phyloP scores from a whole-genome alignment of 2,888 invertebrate species.

The Steromphala cineraria region DNA sequence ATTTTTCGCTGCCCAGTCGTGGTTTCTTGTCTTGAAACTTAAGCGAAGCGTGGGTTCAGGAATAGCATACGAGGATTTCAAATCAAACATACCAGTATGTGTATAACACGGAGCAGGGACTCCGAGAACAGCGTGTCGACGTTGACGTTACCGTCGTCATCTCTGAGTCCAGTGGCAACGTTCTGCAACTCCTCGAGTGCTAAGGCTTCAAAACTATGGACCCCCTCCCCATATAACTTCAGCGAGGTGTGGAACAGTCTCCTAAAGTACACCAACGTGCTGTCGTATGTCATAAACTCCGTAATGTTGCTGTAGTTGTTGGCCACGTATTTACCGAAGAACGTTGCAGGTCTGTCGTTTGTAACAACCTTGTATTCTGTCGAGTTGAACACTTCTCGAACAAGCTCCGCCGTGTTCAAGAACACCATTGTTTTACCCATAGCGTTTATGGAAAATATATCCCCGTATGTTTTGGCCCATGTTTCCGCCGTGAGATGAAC shows the following conservation, averaged over 20 bases:
- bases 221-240: conserved; percentile 31
- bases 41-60: too few species aligned
- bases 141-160: background rate
- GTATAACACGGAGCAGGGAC: conserved; percentile 19
- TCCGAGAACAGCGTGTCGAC: conserved; percentile 22
- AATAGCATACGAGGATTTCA: too few species aligned
- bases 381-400: conserved; percentile 20
- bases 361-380: conserved; percentile 1
- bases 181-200: background rate
- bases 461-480: conserved; percentile 2
- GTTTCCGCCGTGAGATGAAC: background rate
- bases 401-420: conserved; percentile 21
- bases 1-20: too few species aligned
- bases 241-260: conserved; percentile 27
- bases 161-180: background rate
- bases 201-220: conserved; percentile 24
- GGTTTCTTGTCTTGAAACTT: too few species aligned
- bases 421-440: conserved; percentile 14
- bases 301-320: conserved; percentile 24
- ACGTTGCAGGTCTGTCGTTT: conserved; percentile 30
- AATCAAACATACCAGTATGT: background rate
- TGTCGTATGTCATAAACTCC: conserved; percentile 19
- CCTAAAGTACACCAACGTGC: conserved; percentile 7
- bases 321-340: conserved; percentile 28
- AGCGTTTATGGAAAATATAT: background rate